Conservation (phyloP, 37 sponge, comb jelly and placozoan species). For the Oscarella lobularis region DNA sequence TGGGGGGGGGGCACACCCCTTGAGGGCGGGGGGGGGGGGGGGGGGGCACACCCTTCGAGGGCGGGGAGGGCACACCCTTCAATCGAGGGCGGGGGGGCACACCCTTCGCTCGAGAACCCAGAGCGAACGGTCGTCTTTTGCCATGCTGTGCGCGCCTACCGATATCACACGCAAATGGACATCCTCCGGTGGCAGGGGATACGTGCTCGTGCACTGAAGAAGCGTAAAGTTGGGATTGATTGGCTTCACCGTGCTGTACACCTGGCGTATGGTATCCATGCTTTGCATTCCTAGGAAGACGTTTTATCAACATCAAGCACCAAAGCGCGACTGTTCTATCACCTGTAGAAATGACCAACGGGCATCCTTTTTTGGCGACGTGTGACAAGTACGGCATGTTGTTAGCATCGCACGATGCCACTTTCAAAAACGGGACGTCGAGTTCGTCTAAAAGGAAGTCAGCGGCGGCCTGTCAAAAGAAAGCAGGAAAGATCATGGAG, state of each 20-base stretch:
- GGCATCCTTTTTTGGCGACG: background rate
- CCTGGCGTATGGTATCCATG: background rate
- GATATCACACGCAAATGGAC: background rate
- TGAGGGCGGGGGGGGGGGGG: too few relatives aligned
- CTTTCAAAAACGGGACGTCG: background rate
- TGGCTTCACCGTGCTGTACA: background rate
- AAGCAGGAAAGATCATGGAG: too few relatives aligned
- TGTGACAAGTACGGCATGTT: background rate
- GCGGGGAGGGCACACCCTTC: too few relatives aligned
- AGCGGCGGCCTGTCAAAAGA: background rate
- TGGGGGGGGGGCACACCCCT: too few relatives aligned
- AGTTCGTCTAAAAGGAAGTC: background rate
- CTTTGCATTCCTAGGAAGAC: background rate
- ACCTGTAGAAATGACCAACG: background rate
- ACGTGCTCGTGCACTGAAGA: background rate
- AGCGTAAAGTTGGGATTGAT: background rate
- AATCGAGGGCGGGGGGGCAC: too few relatives aligned
- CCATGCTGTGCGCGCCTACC: too few relatives aligned
- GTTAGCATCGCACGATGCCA: background rate
- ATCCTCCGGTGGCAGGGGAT: background rate
- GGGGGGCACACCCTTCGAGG: too few relatives aligned
- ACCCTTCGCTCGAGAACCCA: too few relatives aligned
- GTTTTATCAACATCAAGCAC: background rate
- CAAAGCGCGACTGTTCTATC: background rate
- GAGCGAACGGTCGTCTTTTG: too few relatives aligned